Evolutionary conservation across 2,113 vertebrate species (phyloP).

Genomic region (Eudyptes chrysolophus): DNA sequence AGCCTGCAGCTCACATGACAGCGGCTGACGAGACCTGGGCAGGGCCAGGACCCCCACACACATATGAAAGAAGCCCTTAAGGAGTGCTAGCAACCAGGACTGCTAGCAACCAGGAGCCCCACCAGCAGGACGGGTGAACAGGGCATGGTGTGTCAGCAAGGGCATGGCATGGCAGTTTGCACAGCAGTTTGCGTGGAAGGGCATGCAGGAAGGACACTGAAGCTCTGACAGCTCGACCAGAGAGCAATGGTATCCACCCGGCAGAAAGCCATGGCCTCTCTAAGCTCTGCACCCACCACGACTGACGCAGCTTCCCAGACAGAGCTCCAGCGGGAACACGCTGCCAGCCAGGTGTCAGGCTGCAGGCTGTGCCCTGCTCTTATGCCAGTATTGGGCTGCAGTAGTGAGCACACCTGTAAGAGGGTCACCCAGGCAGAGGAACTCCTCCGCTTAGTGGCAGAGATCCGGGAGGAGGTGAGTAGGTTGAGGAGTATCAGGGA

Average conservation of each 20-base stretch:
- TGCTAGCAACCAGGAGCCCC: accelerated
- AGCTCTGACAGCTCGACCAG: neutral
- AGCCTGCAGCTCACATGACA: neutral
- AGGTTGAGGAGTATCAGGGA: neutral
- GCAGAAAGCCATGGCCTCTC: neutral
- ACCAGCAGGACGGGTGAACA: neutral
- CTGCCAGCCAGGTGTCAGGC: neutral
- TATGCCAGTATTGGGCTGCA: accelerated
- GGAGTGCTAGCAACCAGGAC: neutral
- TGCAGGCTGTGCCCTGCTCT: neutral
- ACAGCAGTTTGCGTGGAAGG: neutral
- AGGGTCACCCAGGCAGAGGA: neutral
- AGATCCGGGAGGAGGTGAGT: neutral
- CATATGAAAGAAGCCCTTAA: neutral
- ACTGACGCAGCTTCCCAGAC: neutral
- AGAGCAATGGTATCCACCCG: neutral
- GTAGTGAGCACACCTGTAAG: neutral
- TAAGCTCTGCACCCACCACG: neutral
- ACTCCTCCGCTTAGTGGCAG: neutral
- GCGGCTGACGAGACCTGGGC: neutral
- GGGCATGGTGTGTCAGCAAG: neutral
- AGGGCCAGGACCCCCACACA: neutral
- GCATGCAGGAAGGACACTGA: neutral
- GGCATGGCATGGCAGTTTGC: neutral
- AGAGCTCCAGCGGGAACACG: neutral